These are phyloP conservation scores for Calidris pugnax DNA, from an alignment of 2,113 vertebrate species.

Conservation along the genomic window DNA sequence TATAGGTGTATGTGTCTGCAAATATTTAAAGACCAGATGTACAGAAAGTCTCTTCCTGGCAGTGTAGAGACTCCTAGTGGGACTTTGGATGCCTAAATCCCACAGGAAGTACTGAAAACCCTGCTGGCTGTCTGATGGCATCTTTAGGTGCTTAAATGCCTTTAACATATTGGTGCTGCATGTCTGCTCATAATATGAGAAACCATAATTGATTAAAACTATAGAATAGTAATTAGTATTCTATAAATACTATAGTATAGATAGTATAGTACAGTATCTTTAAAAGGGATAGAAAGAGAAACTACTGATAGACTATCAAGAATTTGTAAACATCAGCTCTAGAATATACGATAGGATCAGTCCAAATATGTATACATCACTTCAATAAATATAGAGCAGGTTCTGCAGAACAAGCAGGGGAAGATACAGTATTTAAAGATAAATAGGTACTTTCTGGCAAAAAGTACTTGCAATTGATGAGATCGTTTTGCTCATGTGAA, in stretches of 20 bases:
- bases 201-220: not conserved
- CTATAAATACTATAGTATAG: not conserved
- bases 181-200: not conserved
- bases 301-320: not conserved
- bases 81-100: not conserved
- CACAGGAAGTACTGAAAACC: not conserved
- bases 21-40: slow-evolving; percentile 5
- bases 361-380: not conserved
- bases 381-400: not conserved
- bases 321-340: not conserved
- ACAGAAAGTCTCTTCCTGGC: not conserved
- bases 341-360: not conserved
- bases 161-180: not conserved
- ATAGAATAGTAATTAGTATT: not conserved
- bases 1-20: not conserved
- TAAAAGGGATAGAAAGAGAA: not conserved
- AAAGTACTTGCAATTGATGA: not conserved
- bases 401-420: not conserved
- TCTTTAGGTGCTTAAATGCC: not conserved
- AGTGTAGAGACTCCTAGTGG: not conserved
- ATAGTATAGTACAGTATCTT: not conserved
- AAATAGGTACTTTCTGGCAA: not conserved
- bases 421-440: not conserved
- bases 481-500: not conserved
- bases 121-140: not conserved